Evolutionary conservation across 2,888 invertebrate species (phyloP).

Genomic region (Tyria jacobaeae): DNA sequence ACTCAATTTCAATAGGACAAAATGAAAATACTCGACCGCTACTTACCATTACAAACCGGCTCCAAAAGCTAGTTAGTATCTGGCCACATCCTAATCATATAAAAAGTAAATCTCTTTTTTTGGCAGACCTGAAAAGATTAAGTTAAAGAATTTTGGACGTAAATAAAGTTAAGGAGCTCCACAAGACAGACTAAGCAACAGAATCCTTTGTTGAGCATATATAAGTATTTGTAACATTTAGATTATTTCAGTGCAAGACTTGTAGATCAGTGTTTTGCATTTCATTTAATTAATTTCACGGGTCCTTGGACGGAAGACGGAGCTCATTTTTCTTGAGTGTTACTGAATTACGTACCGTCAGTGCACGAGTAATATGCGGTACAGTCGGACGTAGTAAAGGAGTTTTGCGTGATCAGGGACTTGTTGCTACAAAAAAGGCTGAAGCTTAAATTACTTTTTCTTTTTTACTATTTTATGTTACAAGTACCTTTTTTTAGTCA

Average conservation of each 20-base stretch:
- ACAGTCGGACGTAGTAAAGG: constrained; percentile 29
- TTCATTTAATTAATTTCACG: constrained; percentile 72
- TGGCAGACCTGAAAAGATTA: neutral
- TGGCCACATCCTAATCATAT: no score
- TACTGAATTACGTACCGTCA: constrained; percentile 45
- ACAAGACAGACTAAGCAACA: neutral
- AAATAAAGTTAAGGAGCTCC: neutral
- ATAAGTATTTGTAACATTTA: constrained; percentile 47
- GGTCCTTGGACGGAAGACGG: constrained; percentile 57
- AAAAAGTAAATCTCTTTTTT: neutral
- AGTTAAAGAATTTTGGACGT: neutral
- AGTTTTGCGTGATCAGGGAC: constrained; percentile 3
- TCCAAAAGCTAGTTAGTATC: no score
- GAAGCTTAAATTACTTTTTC: constrained; percentile 1
- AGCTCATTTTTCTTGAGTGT: no score
- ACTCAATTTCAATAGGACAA: no score
- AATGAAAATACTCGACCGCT: no score
- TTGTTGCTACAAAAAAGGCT: neutral
- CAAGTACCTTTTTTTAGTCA: no score
- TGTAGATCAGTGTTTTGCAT: constrained; percentile 62
- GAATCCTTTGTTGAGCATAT: constrained; percentile 35
- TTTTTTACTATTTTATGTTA: no score
- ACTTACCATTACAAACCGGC: no score
- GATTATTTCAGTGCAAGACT: constrained; percentile 55
- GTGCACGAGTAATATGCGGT: constrained; percentile 25